phyloP scores from a whole-genome alignment of 2,888 invertebrate genomes.

The Scaptomyza cyrtandrae region DNA sequence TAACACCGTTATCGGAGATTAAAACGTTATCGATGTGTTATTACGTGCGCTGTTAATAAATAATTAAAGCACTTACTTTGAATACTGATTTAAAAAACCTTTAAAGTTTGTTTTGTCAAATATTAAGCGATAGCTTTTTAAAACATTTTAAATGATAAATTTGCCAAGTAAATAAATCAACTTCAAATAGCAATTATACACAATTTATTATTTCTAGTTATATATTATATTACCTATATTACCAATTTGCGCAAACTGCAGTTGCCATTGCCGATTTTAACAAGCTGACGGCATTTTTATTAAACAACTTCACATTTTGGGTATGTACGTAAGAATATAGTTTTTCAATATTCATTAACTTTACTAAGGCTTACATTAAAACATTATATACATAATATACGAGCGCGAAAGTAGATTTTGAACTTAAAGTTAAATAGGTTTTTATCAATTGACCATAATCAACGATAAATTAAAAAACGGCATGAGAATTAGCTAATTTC shows the following conservation, averaged over 20 bases:
- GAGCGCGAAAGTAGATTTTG: conserved; percentile 57
- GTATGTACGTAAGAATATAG: conserved; percentile 27
- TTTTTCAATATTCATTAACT: conserved; percentile 45
- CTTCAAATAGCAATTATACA: conserved; percentile 56
- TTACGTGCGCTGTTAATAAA: background rate
- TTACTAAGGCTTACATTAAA: conserved; percentile 50
- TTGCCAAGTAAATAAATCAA: conserved; percentile 6
- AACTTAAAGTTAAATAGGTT: conserved; percentile 57
- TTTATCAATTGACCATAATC: conserved; percentile 56
- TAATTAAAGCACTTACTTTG: background rate
- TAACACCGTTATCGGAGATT: too few species aligned
- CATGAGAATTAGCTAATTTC: conserved; percentile 62
- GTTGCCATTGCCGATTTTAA: conserved; percentile 45
- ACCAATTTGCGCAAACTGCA: conserved; percentile 55
- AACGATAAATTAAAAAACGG: conserved; percentile 50
- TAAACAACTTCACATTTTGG: conserved; percentile 56
- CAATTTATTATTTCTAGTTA: conserved; percentile 69
- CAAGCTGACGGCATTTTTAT: conserved; percentile 62
- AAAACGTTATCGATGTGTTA: background rate
- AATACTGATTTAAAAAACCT: background rate
- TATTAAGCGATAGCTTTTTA: background rate
- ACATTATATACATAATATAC: conserved; percentile 69
- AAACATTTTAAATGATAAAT: background rate
- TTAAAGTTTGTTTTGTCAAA: background rate
- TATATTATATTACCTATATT: conserved; percentile 48